These are phyloP conservation scores for Phaenicophaeus curvirostris DNA, from an alignment of 2,797 vertebrate genomes.

Conservation along the genomic window DNA sequence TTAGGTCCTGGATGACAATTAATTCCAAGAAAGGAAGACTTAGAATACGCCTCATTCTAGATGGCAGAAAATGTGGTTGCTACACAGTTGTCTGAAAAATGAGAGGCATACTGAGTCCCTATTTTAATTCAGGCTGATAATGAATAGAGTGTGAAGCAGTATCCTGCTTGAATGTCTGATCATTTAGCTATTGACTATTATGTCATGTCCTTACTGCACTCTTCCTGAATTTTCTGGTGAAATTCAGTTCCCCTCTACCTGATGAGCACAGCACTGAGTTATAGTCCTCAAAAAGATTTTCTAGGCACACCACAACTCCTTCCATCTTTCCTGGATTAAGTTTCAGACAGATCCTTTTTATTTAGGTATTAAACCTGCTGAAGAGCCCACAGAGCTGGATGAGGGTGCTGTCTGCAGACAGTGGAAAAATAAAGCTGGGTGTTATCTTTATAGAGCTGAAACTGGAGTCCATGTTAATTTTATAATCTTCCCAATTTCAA, in stretches of 20 bases:
- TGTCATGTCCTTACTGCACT: background rate
- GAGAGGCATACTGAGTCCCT: background rate
- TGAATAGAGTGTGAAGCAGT: background rate
- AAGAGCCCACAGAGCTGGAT: background rate
- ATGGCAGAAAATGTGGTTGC: background rate
- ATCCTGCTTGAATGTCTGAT: background rate
- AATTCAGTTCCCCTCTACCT: background rate
- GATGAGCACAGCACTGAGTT: background rate
- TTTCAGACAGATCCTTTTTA: background rate
- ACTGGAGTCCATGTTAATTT: background rate
- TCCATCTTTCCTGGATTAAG: background rate
- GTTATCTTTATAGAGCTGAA: conserved; percentile 4
- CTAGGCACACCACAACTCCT: background rate
- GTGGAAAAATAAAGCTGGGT: background rate
- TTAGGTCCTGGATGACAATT: background rate
- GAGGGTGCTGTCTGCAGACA: background rate
- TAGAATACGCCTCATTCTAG: background rate
- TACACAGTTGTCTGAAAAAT: background rate
- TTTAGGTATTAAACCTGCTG: background rate
- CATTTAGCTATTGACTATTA: background rate
- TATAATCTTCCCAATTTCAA: conserved; percentile 1
- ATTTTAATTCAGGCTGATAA: background rate
- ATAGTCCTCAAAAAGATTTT: background rate
- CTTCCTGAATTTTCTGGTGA: background rate
- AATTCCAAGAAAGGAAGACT: background rate